Percentiles rank a stretch among this genome's conserved stretches.
phyloP scores from a whole-genome alignment of 2,888 invertebrate species.

The Deilephila porcellus region DNA sequence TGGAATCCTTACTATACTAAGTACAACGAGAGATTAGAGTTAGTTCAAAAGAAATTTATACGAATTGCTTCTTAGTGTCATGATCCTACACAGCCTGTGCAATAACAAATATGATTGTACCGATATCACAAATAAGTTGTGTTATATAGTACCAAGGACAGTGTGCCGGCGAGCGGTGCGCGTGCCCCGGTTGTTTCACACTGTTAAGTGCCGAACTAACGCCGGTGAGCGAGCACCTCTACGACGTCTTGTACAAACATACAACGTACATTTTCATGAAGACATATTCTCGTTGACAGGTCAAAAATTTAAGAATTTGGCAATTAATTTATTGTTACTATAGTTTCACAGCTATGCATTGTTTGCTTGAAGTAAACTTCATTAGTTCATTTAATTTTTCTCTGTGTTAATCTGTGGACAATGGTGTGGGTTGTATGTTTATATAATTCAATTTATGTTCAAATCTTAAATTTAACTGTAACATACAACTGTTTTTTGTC shows the following conservation, averaged over 20 bases:
- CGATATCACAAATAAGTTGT: slow-evolving; percentile 8
- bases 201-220: slow-evolving; percentile 7
- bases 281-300: not conserved
- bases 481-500: not conserved
- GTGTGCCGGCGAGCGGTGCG: slow-evolving; percentile 4
- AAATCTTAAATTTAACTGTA: not conserved
- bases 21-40: no score
- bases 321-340: no score
- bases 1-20: no score
- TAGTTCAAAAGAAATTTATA: no score
- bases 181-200: slow-evolving; percentile 10
- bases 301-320: not conserved
- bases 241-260: not conserved
- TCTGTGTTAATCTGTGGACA: not conserved
- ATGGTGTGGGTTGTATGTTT: not conserved
- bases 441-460: not conserved
- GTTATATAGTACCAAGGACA: not conserved
- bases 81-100: not conserved
- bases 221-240: slow-evolving; percentile 2
- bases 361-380: not conserved
- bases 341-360: no score
- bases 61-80: not conserved
- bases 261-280: not conserved
- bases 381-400: not conserved
- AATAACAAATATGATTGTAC: slow-evolving; percentile 7